A percentile compares a stretch with the other conserved stretches of the same genome.
These are phyloP conservation scores for Xiphias gladius DNA, from an alignment of 2,113 vertebrate genomes.

Conservation along the genomic window DNA sequence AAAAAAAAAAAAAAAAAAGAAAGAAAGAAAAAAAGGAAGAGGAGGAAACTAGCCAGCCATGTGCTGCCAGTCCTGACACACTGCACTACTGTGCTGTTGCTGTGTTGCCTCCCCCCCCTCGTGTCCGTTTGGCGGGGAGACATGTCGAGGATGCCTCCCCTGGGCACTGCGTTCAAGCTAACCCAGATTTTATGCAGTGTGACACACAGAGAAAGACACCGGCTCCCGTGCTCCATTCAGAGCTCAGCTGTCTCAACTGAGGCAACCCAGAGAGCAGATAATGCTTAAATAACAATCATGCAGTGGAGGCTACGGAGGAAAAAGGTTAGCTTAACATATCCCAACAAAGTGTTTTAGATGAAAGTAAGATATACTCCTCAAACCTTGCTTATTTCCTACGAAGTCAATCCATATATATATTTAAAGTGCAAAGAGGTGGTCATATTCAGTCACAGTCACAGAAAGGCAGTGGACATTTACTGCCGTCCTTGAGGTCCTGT, in stretches of 20 bases:
- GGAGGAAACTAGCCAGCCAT: constrained; percentile 39
- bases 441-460: background rate
- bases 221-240: constrained; percentile 58
- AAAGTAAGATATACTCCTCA: background rate
- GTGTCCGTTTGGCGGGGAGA: constrained; percentile 66
- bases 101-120: background rate
- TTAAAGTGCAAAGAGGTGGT: background rate
- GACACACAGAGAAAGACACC: constrained; percentile 73
- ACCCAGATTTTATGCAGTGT: constrained; percentile 77
- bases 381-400: background rate
- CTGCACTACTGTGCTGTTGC: constrained; percentile 58
- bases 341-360: background rate
- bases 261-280: constrained; percentile 43
- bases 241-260: constrained; percentile 52
- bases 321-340: background rate
- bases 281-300: constrained; percentile 19
- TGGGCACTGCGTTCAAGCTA: constrained; percentile 70
- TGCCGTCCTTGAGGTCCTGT: background rate
- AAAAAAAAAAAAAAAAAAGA: background rate
- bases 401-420: background rate
- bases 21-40: background rate
- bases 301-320: background rate
- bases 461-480: background rate
- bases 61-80: constrained; percentile 65
- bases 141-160: constrained; percentile 70